Conservation (phyloP, 2,113 vertebrate genomes). For the Xiphophorus hellerii region DNA sequence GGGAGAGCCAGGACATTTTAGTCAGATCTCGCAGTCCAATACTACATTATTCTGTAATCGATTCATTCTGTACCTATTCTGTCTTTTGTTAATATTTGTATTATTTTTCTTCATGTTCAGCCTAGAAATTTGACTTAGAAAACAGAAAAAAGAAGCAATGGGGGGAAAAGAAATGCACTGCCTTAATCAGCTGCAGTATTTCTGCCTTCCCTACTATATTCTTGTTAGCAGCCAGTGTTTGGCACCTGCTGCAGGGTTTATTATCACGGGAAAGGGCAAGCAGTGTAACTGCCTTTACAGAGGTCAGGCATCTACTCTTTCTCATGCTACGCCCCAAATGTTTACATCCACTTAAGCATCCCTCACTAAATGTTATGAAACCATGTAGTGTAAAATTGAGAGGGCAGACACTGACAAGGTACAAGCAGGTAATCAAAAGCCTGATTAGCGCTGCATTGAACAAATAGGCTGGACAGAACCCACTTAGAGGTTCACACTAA, state of each 20-base stretch:
- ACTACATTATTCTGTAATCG: slow-evolving; percentile 24
- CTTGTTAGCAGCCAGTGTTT: slow-evolving; percentile 29
- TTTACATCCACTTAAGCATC: slow-evolving; percentile 53
- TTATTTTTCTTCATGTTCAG: slow-evolving; percentile 25
- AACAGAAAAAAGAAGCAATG: slow-evolving; percentile 8
- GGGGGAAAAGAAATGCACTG: slow-evolving; percentile 10
- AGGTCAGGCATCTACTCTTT: slow-evolving; percentile 26
- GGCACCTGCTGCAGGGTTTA: slow-evolving; percentile 36
- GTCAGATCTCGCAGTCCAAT: slow-evolving; percentile 32
- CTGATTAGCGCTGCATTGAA: slow-evolving; percentile 31
- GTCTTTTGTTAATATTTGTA: slow-evolving; percentile 17
- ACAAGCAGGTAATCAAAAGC: slow-evolving; percentile 51
- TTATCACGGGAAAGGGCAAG: slow-evolving; percentile 37
- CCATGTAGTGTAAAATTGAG: slow-evolving; percentile 48
- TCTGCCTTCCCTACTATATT: slow-evolving; percentile 32
- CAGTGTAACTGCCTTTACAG: slow-evolving; percentile 37
- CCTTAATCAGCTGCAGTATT: slow-evolving; percentile 39
- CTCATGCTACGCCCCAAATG: slow-evolving; percentile 21
- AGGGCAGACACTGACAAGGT: slow-evolving; percentile 22
- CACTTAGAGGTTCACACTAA: not conserved
- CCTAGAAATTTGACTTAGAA: slow-evolving; percentile 45
- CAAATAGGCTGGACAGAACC: slow-evolving; percentile 29
- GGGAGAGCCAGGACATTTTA: slow-evolving; percentile 30
- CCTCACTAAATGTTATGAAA: slow-evolving; percentile 45
- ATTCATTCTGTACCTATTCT: slow-evolving; percentile 27